Percentiles rank a stretch among this genome's conserved stretches.
Conservation (phyloP, 2,888 invertebrate species). For the Himalopsyche kuldschensis region DNA sequence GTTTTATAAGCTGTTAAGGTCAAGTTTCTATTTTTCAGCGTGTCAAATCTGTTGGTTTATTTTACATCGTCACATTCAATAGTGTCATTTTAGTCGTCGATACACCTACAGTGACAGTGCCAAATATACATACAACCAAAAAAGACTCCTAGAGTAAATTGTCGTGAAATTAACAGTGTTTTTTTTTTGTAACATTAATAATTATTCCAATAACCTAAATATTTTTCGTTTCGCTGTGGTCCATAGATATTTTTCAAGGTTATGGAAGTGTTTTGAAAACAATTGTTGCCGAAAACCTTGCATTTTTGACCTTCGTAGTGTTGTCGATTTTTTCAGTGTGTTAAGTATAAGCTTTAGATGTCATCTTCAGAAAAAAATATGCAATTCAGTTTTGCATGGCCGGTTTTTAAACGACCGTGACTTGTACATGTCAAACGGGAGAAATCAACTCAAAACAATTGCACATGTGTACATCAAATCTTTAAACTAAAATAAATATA, state of each 20-base stretch:
- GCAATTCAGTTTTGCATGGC: not conserved
- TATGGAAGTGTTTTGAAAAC: not conserved
- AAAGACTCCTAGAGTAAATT: not conserved
- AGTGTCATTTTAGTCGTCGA: not conserved
- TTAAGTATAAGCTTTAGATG: not conserved
- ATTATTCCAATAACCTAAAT: too few relatives aligned
- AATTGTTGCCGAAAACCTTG: not conserved
- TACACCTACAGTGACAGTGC: not conserved
- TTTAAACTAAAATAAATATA: too few relatives aligned
- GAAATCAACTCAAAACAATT: not conserved
- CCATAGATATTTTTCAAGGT: not conserved
- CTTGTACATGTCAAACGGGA: not conserved
- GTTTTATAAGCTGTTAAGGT: not conserved
- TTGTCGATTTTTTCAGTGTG: not conserved
- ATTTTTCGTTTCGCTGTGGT: not conserved
- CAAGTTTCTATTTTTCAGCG: not conserved
- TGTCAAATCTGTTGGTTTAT: not conserved
- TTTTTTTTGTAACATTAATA: not conserved
- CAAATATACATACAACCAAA: not conserved
- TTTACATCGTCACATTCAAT: not conserved
- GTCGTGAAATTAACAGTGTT: not conserved
- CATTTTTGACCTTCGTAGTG: not conserved
- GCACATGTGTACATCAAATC: too few relatives aligned
- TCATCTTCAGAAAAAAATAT: not conserved
- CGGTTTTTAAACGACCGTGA: not conserved